These are phyloP conservation scores for Tokudaia tokunoshimensis DNA, from an alignment of 2,797 vertebrate genomes.

Conservation along the genomic window DNA sequence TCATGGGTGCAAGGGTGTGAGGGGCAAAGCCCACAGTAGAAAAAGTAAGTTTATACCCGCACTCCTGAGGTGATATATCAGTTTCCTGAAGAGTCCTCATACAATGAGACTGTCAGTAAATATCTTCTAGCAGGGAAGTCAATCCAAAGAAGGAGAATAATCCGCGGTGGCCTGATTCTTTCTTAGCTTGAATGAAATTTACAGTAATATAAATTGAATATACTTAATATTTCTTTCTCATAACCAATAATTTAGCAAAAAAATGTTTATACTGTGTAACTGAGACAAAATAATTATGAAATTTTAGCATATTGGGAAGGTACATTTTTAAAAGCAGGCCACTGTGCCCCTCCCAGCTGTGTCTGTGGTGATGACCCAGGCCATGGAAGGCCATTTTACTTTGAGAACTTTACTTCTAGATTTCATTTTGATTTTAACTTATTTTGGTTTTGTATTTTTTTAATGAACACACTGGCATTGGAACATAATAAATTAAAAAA, in stretches of 20 bases:
- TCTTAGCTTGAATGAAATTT: slow-evolving; percentile 81
- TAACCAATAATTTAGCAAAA: slow-evolving; percentile 83
- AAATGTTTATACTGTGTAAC: slow-evolving; percentile 84
- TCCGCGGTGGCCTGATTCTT: slow-evolving; percentile 91
- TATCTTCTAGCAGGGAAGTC: slow-evolving; percentile 89
- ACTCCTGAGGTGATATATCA: slow-evolving; percentile 88
- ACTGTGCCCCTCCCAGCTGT: slow-evolving; percentile 81
- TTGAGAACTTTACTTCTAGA: slow-evolving; percentile 89
- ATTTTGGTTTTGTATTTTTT: slow-evolving; percentile 90
- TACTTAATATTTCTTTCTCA: slow-evolving; percentile 82
- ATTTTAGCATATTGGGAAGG: slow-evolving; percentile 83
- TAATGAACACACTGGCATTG: slow-evolving; percentile 91
- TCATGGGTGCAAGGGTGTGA: slow-evolving; percentile 85
- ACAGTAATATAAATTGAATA: slow-evolving; percentile 79
- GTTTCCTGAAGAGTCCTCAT: slow-evolving; percentile 90
- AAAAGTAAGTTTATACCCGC: slow-evolving; percentile 87
- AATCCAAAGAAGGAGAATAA: slow-evolving; percentile 91
- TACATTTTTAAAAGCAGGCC: slow-evolving; percentile 80
- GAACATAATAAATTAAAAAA: slow-evolving; percentile 88
- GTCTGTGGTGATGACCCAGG: slow-evolving; percentile 85
- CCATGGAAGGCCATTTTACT: slow-evolving; percentile 87
- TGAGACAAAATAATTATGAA: slow-evolving; percentile 83
- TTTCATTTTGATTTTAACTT: slow-evolving; percentile 91
- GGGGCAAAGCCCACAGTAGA: slow-evolving; percentile 85
- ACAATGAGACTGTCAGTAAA: slow-evolving; percentile 87